Conservation (phyloP, 2,888 invertebrate species). For the Meloe dianella region DNA sequence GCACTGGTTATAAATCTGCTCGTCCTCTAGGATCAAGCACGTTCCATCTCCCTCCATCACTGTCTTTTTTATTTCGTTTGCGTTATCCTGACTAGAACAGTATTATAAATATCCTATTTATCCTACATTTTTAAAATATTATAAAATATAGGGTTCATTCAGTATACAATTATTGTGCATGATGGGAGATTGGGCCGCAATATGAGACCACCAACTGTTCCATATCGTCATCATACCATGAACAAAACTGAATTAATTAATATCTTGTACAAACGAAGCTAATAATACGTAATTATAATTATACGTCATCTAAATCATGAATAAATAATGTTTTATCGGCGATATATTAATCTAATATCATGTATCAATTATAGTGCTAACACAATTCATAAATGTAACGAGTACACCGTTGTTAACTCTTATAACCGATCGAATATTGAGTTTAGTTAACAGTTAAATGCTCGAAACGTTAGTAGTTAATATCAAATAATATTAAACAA, state of each 20-base stretch:
- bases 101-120: constrained; percentile 28
- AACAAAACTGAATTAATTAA: constrained; percentile 26
- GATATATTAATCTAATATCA: no score
- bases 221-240: background rate
- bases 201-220: constrained; percentile 18
- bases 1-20: constrained; percentile 52
- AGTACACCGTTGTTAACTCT: no score
- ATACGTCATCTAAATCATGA: no score
- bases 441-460: no score
- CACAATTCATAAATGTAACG: no score
- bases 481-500: no score
- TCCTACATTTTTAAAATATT: constrained; percentile 30
- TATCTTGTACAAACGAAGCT: constrained; percentile 13
- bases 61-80: constrained; percentile 42
- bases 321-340: constrained; percentile 10
- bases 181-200: background rate
- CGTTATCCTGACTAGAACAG: background rate
- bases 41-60: constrained; percentile 56
- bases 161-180: background rate
- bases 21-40: constrained; percentile 51
- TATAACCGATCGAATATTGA: no score
- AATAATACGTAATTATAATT: no score
- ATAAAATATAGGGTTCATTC: constrained; percentile 17
- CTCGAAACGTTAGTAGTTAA: no score
- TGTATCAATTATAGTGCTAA: no score